Evolutionary conservation across 2,888 invertebrate genomes (phyloP).

Genomic region (Agrochola circellaris): DNA sequence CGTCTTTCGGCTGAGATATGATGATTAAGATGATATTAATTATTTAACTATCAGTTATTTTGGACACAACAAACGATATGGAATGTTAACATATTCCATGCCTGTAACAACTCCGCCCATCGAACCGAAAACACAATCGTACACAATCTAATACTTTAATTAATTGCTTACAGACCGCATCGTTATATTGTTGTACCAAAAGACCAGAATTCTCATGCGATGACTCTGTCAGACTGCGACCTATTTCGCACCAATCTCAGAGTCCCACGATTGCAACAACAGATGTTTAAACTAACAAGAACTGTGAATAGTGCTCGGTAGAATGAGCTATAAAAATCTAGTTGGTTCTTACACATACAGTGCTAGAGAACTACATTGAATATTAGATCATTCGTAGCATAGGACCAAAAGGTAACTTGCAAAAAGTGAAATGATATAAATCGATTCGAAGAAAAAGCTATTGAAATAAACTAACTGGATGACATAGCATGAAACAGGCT

Average conservation of each 20-base stretch:
- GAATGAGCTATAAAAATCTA: slow-evolving; percentile 44
- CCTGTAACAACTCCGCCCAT: slow-evolving; percentile 14
- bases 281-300: slow-evolving; percentile 61
- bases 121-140: slow-evolving; percentile 53
- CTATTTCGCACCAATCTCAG: slow-evolving; percentile 67
- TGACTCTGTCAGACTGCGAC: slow-evolving; percentile 53
- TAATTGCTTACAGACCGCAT: slow-evolving; percentile 55
- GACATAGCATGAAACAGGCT: background rate
- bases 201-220: slow-evolving; percentile 65
- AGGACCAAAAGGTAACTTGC: background rate
- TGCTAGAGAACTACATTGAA: slow-evolving; percentile 1
- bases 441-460: background rate
- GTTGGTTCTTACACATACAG: slow-evolving; percentile 16
- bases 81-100: slow-evolving; percentile 4
- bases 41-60: background rate
- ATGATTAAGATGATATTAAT: too few species aligned
- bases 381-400: slow-evolving; percentile 1
- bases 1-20: background rate
- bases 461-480: background rate
- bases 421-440: background rate
- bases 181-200: slow-evolving; percentile 60
- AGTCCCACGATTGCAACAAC: slow-evolving; percentile 66
- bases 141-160: slow-evolving; percentile 60
- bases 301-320: slow-evolving; percentile 53
- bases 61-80: background rate